Evolutionary conservation across 35 echinoderm and acorn worm species (phyloP), one percentile per base, ranked within the genome.

Genomic region (Acanthaster planci): DNA sequence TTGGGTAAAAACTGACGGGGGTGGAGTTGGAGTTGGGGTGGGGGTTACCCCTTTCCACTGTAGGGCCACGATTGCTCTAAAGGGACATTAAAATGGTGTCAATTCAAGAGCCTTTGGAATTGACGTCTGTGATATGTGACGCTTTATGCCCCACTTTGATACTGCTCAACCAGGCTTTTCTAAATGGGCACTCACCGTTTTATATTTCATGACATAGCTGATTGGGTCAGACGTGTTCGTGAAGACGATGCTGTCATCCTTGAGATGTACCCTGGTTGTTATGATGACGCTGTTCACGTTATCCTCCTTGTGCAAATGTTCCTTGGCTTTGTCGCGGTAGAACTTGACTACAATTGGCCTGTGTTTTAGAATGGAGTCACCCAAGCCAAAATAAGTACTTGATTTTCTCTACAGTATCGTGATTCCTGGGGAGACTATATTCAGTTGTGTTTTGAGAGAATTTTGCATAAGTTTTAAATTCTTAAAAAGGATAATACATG

Each of bases 281-380:
- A 93, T 54, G 38, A 98, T 40, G 2, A 86, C 88, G 22, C 88
- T 88, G 51, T 98, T 98, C 0, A 98, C 82, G 44, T 98, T 98
- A 44, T 98, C 92, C 31, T 94, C 84, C 38, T 85, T 85, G 80
- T 98, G 95, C 1, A 85, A 84, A 38, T 84, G 80, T 40, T 90
- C 95, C 31, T 86, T 81, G 21, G 80, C 88, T 84, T 89, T 88
- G 40, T 98, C 95, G 6, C 88, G 72, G 84, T 88, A 93, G 52
- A 85, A 91, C 30, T 83, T 79, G 0, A 98, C 95, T 1, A 88
- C 85, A 7, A 93, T 76, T 29, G 87, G 95, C 76, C 95, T 98
- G 81, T n/a, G 58, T 52, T 6, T 47, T 4, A 12, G 12, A 47
- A 12, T 6, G 4, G 42, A 6, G 42, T 6, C 42, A 47, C 42